Conservation (phyloP, 2,888 invertebrate species). For the Dicyrtomina minuta region DNA sequence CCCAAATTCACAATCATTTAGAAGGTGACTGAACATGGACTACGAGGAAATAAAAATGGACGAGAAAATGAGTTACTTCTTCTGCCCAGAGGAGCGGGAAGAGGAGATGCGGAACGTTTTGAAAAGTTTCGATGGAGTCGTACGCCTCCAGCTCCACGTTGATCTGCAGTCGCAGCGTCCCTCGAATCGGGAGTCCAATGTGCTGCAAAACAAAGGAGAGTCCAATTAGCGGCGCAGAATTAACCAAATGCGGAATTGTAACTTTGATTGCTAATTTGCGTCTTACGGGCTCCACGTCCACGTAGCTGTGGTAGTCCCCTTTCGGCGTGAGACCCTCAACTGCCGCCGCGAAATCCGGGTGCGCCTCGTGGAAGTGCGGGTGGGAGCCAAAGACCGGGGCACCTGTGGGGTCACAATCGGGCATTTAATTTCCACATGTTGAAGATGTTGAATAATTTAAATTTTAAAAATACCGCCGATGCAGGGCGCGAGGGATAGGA, state of each 20-base stretch:
- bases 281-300: constrained; percentile 36
- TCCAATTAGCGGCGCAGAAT: background rate
- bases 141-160: constrained; percentile 49
- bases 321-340: constrained; percentile 33
- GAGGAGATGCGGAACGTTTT: constrained; percentile 45
- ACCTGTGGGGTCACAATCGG: constrained; percentile 6
- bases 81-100: constrained; percentile 51
- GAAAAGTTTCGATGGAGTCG: constrained; percentile 46
- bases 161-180: constrained; percentile 43
- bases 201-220: constrained; percentile 32
- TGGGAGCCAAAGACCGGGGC: constrained; percentile 34
- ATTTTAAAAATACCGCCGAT: constrained; percentile 40
- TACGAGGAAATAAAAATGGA: no score
- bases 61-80: no score
- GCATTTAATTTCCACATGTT: background rate
- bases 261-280: background rate
- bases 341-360: constrained; percentile 18
- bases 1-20: background rate
- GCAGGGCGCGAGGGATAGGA: constrained; percentile 40
- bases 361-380: constrained; percentile 37
- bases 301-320: constrained; percentile 30
- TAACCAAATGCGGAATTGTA: background rate
- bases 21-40: background rate
- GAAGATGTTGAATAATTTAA: background rate
- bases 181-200: constrained; percentile 46